A percentile compares a stretch with the other conserved stretches of the same genome.
phyloP scores from a whole-genome alignment of 1,140 invertebrate species.

The Polypedilum pembai region DNA sequence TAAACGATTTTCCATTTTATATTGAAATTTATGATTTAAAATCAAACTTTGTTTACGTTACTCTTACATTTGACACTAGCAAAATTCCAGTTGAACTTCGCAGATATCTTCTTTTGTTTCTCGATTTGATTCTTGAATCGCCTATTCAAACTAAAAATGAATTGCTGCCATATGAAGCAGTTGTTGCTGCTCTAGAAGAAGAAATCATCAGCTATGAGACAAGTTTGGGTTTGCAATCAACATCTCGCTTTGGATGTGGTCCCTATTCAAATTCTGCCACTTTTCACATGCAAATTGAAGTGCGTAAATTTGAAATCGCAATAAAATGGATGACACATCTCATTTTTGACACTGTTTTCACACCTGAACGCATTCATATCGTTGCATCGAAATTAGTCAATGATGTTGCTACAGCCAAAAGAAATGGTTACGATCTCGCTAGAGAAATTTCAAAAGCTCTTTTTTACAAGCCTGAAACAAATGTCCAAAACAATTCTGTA shows the following conservation, averaged over 20 bases:
- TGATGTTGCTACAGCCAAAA: conserved; percentile 62
- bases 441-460: conserved; percentile 56
- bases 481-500: conserved; percentile 59
- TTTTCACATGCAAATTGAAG: conserved; percentile 57
- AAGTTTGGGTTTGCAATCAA: conserved; percentile 52
- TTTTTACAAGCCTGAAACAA: conserved; percentile 60
- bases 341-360: conserved; percentile 62
- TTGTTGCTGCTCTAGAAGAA: conserved; percentile 65
- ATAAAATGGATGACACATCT: conserved; percentile 71
- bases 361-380: conserved; percentile 63
- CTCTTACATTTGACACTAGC: conserved; percentile 63
- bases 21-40: conserved; percentile 71
- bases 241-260: conserved; percentile 52
- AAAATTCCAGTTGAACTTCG: conserved; percentile 51
- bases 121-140: conserved; percentile 62
- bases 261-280: conserved; percentile 52
- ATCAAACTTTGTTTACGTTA: conserved; percentile 79
- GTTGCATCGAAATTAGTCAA: conserved; percentile 69
- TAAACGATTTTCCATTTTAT: conserved; percentile 60
- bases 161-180: conserved; percentile 59
- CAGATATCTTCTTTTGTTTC: conserved; percentile 62
- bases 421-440: conserved; percentile 54
- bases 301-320: conserved; percentile 64
- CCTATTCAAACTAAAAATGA: conserved; percentile 51
- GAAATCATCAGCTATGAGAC: conserved; percentile 58